These are phyloP conservation scores for Unio pictorum DNA, from an alignment of 2,888 invertebrate species.

Conservation along the genomic window DNA sequence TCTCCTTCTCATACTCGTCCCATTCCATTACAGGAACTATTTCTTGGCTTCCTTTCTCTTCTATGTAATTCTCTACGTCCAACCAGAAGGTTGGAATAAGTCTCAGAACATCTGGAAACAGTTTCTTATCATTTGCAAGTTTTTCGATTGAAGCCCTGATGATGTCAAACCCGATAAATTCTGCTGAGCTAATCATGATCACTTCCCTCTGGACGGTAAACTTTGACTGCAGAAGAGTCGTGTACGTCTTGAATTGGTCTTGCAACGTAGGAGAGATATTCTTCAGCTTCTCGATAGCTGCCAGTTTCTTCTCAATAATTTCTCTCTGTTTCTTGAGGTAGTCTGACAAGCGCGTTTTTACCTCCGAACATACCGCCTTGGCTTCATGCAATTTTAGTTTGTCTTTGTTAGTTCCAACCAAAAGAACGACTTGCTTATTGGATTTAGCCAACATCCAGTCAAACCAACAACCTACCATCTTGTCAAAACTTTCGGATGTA, in stretches of 20 bases:
- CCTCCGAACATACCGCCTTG: constrained; percentile 39
- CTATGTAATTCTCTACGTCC: constrained; percentile 64
- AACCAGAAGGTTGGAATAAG: constrained; percentile 68
- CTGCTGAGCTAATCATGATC: constrained; percentile 58
- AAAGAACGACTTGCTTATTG: constrained; percentile 61
- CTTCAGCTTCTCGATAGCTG: constrained; percentile 57
- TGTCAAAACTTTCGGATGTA: constrained; percentile 51
- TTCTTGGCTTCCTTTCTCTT: constrained; percentile 63
- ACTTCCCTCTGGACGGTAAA: constrained; percentile 57
- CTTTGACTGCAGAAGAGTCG: constrained; percentile 59
- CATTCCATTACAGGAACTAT: constrained; percentile 61
- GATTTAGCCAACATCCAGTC: constrained; percentile 67
- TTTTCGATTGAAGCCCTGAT: constrained; percentile 57
- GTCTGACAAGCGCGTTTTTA: constrained; percentile 36
- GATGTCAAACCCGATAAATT: constrained; percentile 53
- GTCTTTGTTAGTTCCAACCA: constrained; percentile 68
- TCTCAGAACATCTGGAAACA: constrained; percentile 61
- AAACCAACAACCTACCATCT: constrained; percentile 66
- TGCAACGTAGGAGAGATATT: constrained; percentile 66
- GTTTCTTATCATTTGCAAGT: constrained; percentile 52
- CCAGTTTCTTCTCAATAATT: constrained; percentile 56
- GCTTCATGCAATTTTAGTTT: constrained; percentile 36
- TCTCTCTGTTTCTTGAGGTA: constrained; percentile 46
- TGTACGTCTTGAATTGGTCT: constrained; percentile 63
- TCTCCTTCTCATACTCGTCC: constrained; percentile 57